Conservation (phyloP, 2,797 vertebrate genomes). For the Selene dorsalis region DNA sequence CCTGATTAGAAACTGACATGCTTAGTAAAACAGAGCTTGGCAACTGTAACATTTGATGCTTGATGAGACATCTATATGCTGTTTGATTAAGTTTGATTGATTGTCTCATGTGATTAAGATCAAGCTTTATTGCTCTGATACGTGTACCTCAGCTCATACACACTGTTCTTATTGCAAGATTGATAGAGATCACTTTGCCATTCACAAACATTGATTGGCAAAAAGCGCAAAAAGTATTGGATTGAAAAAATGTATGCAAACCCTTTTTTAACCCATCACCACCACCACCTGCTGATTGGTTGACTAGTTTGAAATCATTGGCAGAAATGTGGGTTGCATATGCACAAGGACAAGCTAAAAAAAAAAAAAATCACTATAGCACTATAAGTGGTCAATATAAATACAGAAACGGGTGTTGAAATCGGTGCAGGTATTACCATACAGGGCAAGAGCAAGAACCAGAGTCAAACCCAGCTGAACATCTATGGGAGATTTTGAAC, state of each 20-base stretch:
- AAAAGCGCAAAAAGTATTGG: not conserved
- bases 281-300: not conserved
- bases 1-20: not conserved
- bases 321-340: not conserved
- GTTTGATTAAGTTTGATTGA: slow-evolving; percentile 21
- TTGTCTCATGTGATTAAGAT: slow-evolving; percentile 11
- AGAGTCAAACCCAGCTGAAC: not conserved
- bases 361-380: not conserved
- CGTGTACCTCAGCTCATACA: not conserved
- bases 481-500: not conserved
- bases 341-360: not conserved
- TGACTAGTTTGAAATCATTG: not conserved
- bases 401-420: not conserved
- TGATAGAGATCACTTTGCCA: not conserved
- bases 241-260: not conserved
- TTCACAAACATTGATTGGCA: not conserved
- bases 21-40: not conserved
- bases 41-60: not conserved
- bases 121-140: not conserved
- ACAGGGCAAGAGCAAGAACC: not conserved
- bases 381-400: not conserved
- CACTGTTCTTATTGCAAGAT: not conserved
- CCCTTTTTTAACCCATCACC: not conserved
- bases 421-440: not conserved
- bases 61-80: slow-evolving; percentile 4